Evolutionary conservation across 1,140 invertebrate species (phyloP), one percentile per base, ranked within the genome.

Genomic region (Hyles vespertilio): DNA sequence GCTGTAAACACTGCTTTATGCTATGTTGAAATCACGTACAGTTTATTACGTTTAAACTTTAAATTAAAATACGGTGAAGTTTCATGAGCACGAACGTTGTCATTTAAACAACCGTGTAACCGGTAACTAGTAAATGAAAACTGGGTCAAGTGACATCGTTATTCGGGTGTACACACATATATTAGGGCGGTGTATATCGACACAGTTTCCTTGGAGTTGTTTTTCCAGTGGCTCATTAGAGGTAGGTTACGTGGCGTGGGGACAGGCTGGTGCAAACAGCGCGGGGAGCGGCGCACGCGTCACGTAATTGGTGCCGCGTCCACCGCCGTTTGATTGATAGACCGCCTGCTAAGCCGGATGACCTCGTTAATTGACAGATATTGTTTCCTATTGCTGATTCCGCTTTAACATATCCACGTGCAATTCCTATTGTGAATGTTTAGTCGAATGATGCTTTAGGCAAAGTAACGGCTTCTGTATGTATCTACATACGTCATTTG

Each of bases 291-390:
- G 75, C 72, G 61, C 67, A 73, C 69, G 68, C 81, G 77, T 57
- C 47, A 50, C n/a, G 22, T 74, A 82, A 84, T 84, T 80, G 74
- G 69, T 74, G 65, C 56, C 51, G 65, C 66, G 60, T 66, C 65
- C 63, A 66, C 62, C 64, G 61, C 67, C 61, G 70, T 65, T 82
- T 82, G 79, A 82, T 84, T 87, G 81, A 84, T 84, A 74, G 77
- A 74, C 75, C 76, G 73, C 71, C 75, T 78, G 73, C 77, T 78
- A 75, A 67, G 70, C 67, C 64, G 71, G 67, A 77, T 59, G 73
- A 73, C 74, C 70, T 80, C 65, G 61, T 72, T 72, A 70, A 67
- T 70, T 68, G 57, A 59, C 61, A 57, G 52, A 67, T 60, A 65
- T 69, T 72, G 64, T 71, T 73, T 67, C 58, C 61, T 64, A 60